Evolutionary conservation across 2,113 vertebrate genomes (phyloP).

Genomic region (Indicator maculatus): DNA sequence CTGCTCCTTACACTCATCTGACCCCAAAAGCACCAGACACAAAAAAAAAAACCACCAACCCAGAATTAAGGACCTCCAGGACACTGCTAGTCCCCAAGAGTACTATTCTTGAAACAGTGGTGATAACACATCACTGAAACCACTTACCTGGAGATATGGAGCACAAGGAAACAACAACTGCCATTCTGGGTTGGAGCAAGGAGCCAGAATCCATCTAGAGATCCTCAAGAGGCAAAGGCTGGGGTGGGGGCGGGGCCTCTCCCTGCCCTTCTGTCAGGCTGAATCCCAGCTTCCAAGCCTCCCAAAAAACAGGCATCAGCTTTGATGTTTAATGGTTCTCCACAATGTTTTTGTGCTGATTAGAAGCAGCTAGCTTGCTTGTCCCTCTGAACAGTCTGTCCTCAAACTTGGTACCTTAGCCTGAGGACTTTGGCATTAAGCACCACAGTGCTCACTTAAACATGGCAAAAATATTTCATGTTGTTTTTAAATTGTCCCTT

Average conservation of each 20-base stretch:
- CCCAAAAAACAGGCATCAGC: neutral
- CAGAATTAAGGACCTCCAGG: neutral
- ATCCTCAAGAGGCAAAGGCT: neutral
- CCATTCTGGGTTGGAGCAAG: neutral
- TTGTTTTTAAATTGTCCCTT: neutral
- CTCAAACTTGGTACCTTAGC: neutral
- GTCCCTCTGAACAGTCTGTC: neutral
- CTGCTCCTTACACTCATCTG: neutral
- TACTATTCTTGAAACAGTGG: neutral
- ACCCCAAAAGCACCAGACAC: neutral
- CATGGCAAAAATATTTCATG: neutral
- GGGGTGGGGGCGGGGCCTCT: neutral
- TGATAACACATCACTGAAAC: neutral
- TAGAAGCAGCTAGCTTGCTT: neutral
- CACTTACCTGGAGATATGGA: neutral
- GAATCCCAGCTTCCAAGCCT: neutral
- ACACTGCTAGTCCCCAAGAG: neutral
- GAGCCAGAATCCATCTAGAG: neutral
- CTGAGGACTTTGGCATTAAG: neutral
- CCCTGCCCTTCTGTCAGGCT: neutral
- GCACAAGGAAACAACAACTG: neutral
- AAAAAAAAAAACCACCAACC: neutral
- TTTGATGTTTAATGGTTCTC: neutral
- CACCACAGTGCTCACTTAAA: neutral
- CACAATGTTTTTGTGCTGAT: neutral